Evolutionary conservation across 2,113 vertebrate genomes (phyloP), one percentile per base, ranked within the genome.

Genomic region (Aspiorhynchus laticeps): DNA sequence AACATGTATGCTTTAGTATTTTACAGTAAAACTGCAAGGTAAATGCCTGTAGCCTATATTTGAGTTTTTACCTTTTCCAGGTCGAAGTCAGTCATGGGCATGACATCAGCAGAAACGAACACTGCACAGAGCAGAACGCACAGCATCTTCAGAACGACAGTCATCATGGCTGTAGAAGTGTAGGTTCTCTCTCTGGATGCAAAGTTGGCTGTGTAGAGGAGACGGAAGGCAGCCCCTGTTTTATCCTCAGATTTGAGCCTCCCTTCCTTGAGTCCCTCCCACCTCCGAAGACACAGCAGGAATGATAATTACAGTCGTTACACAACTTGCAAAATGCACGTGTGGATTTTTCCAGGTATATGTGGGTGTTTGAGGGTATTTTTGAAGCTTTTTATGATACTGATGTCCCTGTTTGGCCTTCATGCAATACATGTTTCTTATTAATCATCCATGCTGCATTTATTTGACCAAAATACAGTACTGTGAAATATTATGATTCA

Each of bases 61-160:
- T 36, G 3, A 33, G 5, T 33, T 2, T 33, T 79, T 80, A 98
- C 97, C 96, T 95, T 91, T 14, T 95, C 89, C 85, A 93, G 88
- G 51, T 94, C 91, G 85, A 98, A 98, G 91, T 94, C 91, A 0
- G 69, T n/a, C 4, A 94, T 90, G 0, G 94, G 90, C 0, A 88
- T 7, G 2, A 94, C 21, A 0, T 84, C 65, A 0, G 92, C 90
- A 21, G 80, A 91, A 0, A 73, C 91, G 0, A 67, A 90, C 85
- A 94, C 81, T 0, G 73, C 73, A 24, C 92, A 90, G 0, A 91
- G 86, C 17, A 95, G 82, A 48, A 84, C 83, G 56, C 91, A 91
- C 85, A 91, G 88, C 92, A 93, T 74, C 83, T 82, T 43, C 74
- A 92, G 81, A 75, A 93, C 80, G 0, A 88, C 76, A 63, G 17